Conservation (phyloP, 2,797 vertebrate genomes). For the Diceros bicornis region DNA sequence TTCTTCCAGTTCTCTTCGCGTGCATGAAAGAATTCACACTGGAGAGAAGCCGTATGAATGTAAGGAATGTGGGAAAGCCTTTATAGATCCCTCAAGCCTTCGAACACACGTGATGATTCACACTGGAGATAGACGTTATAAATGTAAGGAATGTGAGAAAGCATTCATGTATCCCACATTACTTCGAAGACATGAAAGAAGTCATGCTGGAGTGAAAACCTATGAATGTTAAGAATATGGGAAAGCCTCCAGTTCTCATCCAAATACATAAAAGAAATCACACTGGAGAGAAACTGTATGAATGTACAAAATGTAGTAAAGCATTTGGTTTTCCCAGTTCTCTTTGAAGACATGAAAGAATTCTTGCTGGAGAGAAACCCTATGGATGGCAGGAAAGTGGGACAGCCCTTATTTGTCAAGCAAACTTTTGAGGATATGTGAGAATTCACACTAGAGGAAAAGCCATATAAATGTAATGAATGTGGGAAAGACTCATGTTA, state of each 20-base stretch:
- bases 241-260: not conserved
- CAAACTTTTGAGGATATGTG: not conserved
- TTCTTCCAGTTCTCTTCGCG: not conserved
- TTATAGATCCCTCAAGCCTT: not conserved
- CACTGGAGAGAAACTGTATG: not conserved
- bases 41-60: constrained; percentile 60
- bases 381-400: not conserved
- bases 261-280: not conserved
- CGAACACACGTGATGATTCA: no score
- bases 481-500: not conserved
- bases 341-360: constrained; percentile 4
- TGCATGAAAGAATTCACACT: constrained; percentile 53
- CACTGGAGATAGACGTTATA: not conserved
- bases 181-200: not conserved
- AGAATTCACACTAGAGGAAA: not conserved
- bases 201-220: not conserved
- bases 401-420: not conserved
- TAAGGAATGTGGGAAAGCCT: not conserved
- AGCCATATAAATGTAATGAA: not conserved
- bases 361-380: not conserved
- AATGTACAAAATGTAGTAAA: not conserved
- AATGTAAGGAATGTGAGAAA: not conserved
- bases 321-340: not conserved
- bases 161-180: not conserved
- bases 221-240: not conserved